Evolutionary conservation across 1,140 invertebrate genomes (phyloP).

Genomic region (Micrasema minimum): DNA sequence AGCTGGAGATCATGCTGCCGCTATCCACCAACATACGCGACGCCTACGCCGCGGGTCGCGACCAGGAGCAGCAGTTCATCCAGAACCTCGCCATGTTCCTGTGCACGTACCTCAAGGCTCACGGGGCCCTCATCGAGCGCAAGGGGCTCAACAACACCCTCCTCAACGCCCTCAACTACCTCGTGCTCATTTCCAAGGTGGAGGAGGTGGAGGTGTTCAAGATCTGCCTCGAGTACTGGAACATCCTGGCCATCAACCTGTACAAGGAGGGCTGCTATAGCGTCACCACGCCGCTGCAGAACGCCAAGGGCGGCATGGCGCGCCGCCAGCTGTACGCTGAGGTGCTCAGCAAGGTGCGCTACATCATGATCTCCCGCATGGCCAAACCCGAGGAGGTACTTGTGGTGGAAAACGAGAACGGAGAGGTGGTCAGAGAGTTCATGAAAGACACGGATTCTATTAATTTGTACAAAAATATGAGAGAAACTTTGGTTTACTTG

Average conservation of each 20-base stretch:
- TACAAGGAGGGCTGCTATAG: conserved; percentile 81
- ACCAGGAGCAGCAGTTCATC: conserved; percentile 99
- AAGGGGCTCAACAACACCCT: conserved; percentile 77
- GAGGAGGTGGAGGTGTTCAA: conserved; percentile 99
- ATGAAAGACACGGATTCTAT: conserved; percentile 99
- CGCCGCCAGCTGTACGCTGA: conserved; percentile 80
- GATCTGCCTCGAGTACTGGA: conserved; percentile 99
- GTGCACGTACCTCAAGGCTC: conserved; percentile 96
- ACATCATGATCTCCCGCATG: conserved; percentile 99
- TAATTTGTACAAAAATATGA: conserved; percentile 99
- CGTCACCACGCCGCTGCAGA: conserved; percentile 60
- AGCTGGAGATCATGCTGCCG: conserved; percentile 92
- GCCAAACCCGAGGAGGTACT: conserved; percentile 99
- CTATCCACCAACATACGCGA: conserved; percentile 91
- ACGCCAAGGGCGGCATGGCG: conserved; percentile 60
- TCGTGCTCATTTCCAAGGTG: conserved; percentile 97
- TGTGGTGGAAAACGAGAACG: conserved; percentile 99
- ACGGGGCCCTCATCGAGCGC: conserved; percentile 88
- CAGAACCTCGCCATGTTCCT: conserved; percentile 98
- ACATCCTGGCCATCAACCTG: conserved; percentile 89
- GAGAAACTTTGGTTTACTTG: conserved; percentile 97
- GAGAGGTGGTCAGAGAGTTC: conserved; percentile 98
- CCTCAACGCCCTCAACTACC: conserved; percentile 89
- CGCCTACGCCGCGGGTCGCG: conserved; percentile 91
- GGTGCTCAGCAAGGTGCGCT: conserved; percentile 90